A percentile compares a stretch with the other conserved stretches of the same genome.
phyloP scores from a whole-genome alignment of 35 echinoderm and acorn worm genomes.

The Heliocidaris erythrogramma region DNA sequence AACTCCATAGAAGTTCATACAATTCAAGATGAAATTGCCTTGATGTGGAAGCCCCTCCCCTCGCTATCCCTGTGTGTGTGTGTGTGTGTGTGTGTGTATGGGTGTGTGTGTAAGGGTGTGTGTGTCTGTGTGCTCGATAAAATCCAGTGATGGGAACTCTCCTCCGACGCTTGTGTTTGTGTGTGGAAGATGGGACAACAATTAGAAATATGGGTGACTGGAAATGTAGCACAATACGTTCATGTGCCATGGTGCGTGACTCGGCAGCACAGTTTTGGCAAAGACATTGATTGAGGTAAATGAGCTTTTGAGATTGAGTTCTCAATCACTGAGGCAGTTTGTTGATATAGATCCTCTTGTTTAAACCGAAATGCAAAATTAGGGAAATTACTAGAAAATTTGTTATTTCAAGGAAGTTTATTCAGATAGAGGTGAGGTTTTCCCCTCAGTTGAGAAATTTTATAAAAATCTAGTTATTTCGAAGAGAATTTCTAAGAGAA shows the following conservation, averaged over 20 bases:
- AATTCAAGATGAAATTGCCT: neutral
- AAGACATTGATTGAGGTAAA: neutral
- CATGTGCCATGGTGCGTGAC: constrained; percentile 7
- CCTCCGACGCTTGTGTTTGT: neutral
- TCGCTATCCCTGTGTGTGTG: neutral
- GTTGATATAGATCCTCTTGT: neutral
- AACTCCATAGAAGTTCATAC: neutral
- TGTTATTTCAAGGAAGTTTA: too few relatives aligned
- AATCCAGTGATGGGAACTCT: neutral
- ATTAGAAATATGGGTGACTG: constrained; percentile 10
- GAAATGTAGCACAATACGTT: neutral
- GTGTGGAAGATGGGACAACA: neutral
- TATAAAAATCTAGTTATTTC: too few relatives aligned
- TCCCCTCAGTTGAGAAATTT: too few relatives aligned
- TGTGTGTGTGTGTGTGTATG: neutral
- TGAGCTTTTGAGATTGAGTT: neutral
- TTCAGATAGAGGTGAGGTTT: too few relatives aligned
- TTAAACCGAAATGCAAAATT: too few relatives aligned
- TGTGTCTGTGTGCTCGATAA: neutral
- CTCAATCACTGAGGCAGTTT: neutral
- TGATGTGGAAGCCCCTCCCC: neutral
- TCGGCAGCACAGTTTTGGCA: neutral
- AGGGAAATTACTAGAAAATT: too few relatives aligned
- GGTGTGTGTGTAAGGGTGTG: neutral
- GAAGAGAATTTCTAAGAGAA: too few relatives aligned